Evolutionary conservation across 2,113 vertebrate genomes (phyloP).

Genomic region (Strigops habroptila): DNA sequence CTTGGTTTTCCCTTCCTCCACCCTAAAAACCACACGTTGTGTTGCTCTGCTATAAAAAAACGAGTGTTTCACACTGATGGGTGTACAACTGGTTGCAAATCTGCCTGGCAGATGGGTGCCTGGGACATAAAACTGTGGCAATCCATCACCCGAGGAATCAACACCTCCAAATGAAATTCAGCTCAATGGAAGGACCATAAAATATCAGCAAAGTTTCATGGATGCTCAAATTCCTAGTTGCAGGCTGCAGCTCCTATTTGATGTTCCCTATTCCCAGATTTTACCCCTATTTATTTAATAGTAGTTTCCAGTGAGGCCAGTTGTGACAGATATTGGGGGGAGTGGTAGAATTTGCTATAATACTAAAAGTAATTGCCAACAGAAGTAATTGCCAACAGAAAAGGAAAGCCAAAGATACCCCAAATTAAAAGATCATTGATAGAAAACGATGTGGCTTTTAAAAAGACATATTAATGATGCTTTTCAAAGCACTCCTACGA

Average conservation of each 20-base stretch:
- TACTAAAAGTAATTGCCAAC: too few species aligned
- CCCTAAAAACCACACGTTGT: not conserved
- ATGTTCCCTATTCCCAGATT: not conserved
- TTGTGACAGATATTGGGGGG: too few species aligned
- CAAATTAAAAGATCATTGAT: not conserved
- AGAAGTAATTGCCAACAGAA: not conserved
- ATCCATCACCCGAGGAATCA: not conserved
- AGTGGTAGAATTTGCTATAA: not conserved
- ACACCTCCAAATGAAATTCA: not conserved
- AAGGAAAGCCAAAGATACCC: not conserved
- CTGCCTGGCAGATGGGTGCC: not conserved
- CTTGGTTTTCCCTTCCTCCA: not conserved
- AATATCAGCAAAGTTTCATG: not conserved
- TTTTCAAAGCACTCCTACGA: not conserved
- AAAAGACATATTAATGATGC: rapidly evolving
- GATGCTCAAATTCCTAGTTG: rapidly evolving
- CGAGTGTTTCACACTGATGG: not conserved
- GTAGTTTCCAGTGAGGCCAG: not conserved
- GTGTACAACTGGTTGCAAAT: not conserved
- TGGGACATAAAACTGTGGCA: not conserved
- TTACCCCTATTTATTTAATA: not conserved
- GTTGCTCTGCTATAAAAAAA: too few species aligned
- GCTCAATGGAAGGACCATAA: not conserved
- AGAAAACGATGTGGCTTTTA: not conserved
- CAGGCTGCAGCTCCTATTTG: not conserved